Evolutionary conservation across 2,888 invertebrate genomes (phyloP).

Genomic region (Cosmia trapezina): DNA sequence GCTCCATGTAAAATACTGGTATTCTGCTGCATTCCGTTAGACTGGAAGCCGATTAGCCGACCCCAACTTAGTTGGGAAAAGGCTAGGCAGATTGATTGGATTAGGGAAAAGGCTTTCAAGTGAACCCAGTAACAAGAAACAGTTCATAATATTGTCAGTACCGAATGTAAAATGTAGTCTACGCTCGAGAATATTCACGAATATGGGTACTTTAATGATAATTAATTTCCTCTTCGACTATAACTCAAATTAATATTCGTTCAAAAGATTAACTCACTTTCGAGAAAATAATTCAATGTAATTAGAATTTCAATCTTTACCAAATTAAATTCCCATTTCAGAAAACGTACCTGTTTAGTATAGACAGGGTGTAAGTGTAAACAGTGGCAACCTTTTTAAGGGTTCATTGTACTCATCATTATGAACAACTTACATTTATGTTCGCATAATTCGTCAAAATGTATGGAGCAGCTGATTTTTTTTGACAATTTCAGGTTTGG

Average conservation of each 20-base stretch:
- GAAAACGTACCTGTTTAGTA: conserved; percentile 1
- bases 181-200: conserved; percentile 19
- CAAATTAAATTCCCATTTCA: conserved; percentile 29
- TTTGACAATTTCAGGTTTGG: no score
- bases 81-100: no score
- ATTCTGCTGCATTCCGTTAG: no score
- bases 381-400: no score
- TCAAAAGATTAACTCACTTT: conserved; percentile 50
- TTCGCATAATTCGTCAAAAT: no score
- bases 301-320: conserved; percentile 47
- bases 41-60: no score
- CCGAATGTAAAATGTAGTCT: not conserved
- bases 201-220: conserved; percentile 40
- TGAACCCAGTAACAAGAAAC: not conserved
- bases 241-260: conserved; percentile 53
- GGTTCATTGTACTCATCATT: no score
- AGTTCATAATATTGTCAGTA: not conserved
- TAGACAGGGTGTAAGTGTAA: no score
- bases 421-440: no score
- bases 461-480: no score
- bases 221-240: conserved; percentile 50
- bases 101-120: not conserved
- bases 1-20: no score
- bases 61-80: no score
- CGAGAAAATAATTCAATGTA: conserved; percentile 46